Conservation (phyloP, 2,113 vertebrate species). For the Argyrosomus japonicus region DNA sequence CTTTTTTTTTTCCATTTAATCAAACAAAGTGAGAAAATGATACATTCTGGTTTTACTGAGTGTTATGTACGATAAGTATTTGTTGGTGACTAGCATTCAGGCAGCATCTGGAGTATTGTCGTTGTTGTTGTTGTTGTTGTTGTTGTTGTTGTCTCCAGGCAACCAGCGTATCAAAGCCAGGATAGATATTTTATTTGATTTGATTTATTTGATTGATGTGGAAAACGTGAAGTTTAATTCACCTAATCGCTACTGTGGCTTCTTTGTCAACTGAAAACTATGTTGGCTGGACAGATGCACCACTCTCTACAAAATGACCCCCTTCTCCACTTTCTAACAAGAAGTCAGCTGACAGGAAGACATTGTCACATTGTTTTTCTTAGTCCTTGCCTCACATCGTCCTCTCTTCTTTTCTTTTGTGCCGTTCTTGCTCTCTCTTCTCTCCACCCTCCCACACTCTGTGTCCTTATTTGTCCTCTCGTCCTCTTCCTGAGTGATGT, state of each 20-base stretch:
- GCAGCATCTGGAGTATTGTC: no score
- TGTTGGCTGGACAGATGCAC: not conserved
- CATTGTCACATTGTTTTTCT: not conserved
- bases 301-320: not conserved
- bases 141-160: no score
- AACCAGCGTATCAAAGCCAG: no score
- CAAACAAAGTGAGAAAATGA: not conserved
- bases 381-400: not conserved
- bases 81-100: not conserved
- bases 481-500: constrained; percentile 11
- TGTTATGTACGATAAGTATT: not conserved
- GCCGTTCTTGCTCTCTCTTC: not conserved
- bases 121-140: no score
- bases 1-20: no score
- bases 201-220: no score
- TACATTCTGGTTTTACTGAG: not conserved
- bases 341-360: not conserved
- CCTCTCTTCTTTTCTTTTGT: not conserved
- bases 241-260: not conserved
- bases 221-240: no score
- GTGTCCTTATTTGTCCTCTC: constrained; percentile 6
- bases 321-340: not conserved
- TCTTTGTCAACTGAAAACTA: not conserved
- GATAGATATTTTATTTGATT: no score
- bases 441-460: not conserved